A percentile compares a stretch with the other conserved stretches of the same genome.
Evolutionary conservation across 2,113 vertebrate genomes (phyloP).

Genomic region (Apodemus sylvaticus): DNA sequence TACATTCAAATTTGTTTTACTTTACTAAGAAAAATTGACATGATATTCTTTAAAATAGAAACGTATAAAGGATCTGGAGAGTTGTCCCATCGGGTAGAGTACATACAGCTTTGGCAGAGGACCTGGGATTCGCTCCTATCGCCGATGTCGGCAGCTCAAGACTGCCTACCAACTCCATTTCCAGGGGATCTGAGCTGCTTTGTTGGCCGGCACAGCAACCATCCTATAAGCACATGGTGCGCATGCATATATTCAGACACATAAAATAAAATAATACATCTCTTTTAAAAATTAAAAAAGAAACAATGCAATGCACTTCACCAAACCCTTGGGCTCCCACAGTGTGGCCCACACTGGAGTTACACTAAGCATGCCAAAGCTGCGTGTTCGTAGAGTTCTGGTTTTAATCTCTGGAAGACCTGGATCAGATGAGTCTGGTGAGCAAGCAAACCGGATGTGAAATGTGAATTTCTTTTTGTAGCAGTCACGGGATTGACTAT

Average conservation of each 20-base stretch:
- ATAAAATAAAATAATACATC: neutral
- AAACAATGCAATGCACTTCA: neutral
- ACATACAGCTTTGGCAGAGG: too few relatives aligned
- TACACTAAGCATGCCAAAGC: neutral
- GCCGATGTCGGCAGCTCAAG: neutral
- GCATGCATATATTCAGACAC: neutral
- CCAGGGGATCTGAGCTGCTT: too few relatives aligned
- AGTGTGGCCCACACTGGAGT: too few relatives aligned
- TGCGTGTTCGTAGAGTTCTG: accelerated
- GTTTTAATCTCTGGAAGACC: neutral
- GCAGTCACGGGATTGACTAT: neutral
- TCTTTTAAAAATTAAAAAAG: neutral
- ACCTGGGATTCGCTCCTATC: neutral
- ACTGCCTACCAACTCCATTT: neutral
- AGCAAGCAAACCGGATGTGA: neutral
- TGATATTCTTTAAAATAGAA: neutral
- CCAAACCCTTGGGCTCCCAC: neutral
- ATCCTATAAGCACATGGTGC: neutral
- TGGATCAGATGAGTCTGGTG: neutral
- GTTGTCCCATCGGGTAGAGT: neutral
- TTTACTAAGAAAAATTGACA: neutral
- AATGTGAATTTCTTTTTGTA: neutral
- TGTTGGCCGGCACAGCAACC: neutral
- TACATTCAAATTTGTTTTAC: neutral
- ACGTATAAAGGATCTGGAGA: neutral